Base-by-base conservation (phyloP, 2,888 invertebrate species). In the Rhingia campestris region DNA sequence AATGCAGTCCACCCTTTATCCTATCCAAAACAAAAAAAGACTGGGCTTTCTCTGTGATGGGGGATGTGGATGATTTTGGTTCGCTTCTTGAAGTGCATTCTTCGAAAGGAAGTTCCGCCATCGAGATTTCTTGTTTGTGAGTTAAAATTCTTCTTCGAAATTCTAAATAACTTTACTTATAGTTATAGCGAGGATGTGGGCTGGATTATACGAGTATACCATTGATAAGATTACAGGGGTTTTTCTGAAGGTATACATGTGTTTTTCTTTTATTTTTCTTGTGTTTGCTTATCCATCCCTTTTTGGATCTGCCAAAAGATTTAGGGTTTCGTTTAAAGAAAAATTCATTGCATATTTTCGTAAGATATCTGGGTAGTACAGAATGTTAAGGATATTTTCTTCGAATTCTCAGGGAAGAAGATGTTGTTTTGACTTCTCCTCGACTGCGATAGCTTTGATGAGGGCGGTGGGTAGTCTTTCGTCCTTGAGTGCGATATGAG, bases 121-220 rank as follows among this genome's bases (percentile, higher is more conserved):
- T 63, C 43, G 74, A 67, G 82, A 64, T 84, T 70, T 84, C 82
- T 84, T 80, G 79, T 70, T 84, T 84, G 64, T 61, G 70, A 82
- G 80, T 74, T 54, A 32, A 79, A 84, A 84, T 84, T 84, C 84
- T 84, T 84, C 73, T 66, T 80, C 74, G 70, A 75, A 84, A 84
- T 84, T 84, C 84, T 80, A 70, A 84, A 84, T 84, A 84, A 80
- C 80, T 84, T 70, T 35, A 80, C 84, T 75, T 73, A 79, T 84
- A 79, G 82, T 82, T 77, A 72, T 81, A 70, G 37, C 41, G 56
- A 70, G 53, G 74, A 79, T 59, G 79, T 74, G 82, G 79, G 69
- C 43, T 53, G 63, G 56, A 59, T 70, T 64, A 84, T 84, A 69
- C 73, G 56, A 59, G 64, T 64, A 84, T 84, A 69, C 73, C 79